Evolutionary conservation across 1,140 invertebrate genomes (phyloP).

Genomic region (Agraylea sexmaculata): DNA sequence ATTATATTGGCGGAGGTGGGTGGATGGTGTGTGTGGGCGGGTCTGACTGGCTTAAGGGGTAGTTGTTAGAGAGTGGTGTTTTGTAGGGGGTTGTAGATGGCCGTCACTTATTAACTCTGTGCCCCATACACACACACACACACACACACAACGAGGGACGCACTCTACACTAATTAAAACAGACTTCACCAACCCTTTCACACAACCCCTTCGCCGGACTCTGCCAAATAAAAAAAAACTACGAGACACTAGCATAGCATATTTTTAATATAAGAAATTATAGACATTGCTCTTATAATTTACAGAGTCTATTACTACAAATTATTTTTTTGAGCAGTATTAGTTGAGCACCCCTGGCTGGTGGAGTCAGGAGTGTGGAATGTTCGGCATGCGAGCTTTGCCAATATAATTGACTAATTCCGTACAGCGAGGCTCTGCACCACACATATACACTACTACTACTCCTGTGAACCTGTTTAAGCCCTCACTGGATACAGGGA

Average conservation of each 20-base stretch:
- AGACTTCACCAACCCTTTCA: neutral
- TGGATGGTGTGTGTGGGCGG: too few species aligned
- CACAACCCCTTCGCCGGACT: neutral
- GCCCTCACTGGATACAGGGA: conserved; percentile 4
- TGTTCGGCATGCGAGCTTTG: conserved; percentile 18
- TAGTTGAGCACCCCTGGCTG: conserved; percentile 6
- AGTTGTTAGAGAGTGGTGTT: too few species aligned
- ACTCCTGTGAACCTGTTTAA: neutral
- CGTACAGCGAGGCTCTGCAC: conserved; percentile 10
- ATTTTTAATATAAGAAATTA: neutral
- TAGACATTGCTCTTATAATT: neutral
- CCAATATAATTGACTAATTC: conserved; percentile 23
- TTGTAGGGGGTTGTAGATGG: conserved; percentile 13
- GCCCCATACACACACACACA: too few species aligned
- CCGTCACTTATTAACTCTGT: conserved; percentile 20
- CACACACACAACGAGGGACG: too few species aligned
- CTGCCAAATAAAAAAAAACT: neutral
- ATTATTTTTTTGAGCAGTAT: too few species aligned
- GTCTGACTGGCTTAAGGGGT: too few species aligned
- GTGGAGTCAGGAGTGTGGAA: conserved; percentile 11
- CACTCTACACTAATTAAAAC: conserved; percentile 2
- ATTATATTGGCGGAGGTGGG: too few species aligned
- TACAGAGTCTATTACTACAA: too few species aligned
- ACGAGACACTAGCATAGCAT: neutral
- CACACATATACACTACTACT: neutral